A percentile compares a stretch with the other conserved stretches of the same genome.
Evolutionary conservation across 1,140 invertebrate genomes (phyloP).

Genomic region (Pteromalus puparum): DNA sequence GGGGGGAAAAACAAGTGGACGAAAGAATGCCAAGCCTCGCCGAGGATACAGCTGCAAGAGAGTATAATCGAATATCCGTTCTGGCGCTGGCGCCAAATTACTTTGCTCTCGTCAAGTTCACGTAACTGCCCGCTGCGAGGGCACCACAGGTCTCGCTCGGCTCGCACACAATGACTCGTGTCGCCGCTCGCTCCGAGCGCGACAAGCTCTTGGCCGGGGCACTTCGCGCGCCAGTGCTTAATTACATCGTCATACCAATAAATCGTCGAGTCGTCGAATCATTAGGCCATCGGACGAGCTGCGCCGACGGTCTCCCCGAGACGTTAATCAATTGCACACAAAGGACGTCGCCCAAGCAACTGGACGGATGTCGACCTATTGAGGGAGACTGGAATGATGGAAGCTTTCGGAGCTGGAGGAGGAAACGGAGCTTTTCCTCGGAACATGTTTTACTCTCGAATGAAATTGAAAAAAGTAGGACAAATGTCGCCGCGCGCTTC

Average conservation of each 20-base stretch:
- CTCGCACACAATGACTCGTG: no score
- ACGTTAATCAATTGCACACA: constrained; percentile 8
- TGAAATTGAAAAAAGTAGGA: not conserved
- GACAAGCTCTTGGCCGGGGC: not conserved
- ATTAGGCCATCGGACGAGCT: constrained; percentile 1
- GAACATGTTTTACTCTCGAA: not conserved
- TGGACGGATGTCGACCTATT: not conserved
- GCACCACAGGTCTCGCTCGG: not conserved
- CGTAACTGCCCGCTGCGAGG: constrained; percentile 14
- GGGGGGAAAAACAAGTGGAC: constrained; percentile 22
- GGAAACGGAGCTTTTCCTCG: not conserved
- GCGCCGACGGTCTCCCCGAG: not conserved
- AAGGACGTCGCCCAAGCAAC: not conserved
- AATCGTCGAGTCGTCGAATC: constrained; percentile 41
- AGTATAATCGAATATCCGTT: constrained; percentile 43
- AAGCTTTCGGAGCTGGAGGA: no score
- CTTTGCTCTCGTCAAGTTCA: constrained; percentile 32
- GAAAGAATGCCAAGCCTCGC: constrained; percentile 5
- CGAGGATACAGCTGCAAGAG: not conserved
- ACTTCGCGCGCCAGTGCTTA: constrained; percentile 8
- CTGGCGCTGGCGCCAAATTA: constrained; percentile 40
- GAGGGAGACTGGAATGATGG: not conserved
- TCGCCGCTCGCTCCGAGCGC: no score
- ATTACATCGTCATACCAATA: constrained; percentile 36
- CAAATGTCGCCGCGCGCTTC: not conserved